Evolutionary conservation across 2,113 vertebrate species (phyloP), one percentile per base, ranked within the genome.

Genomic region (Fregata magnificens): DNA sequence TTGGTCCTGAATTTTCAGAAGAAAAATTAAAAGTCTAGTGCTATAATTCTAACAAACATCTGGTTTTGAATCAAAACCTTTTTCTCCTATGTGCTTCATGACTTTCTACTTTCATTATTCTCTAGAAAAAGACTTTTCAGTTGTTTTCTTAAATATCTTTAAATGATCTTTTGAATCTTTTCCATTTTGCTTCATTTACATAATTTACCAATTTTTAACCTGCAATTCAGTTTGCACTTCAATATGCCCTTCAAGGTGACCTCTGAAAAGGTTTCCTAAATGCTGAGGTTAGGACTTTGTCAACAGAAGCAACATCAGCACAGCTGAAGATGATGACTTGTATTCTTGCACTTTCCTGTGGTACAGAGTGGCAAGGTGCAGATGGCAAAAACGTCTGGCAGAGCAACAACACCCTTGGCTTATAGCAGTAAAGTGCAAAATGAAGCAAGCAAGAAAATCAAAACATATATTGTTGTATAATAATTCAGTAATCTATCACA

Each of bases 181-280:
- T 61, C 55, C 22, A 55, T 89, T 92, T 88, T 67, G 36, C 16
- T 85, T 92, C 13, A 77, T 97, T 91, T 96, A 69, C 56, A 76
- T 95, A 82, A 83, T 86, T 62, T 61, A 72, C 26, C 53, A 32
- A n/a, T 77, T 94, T 77, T 69, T 76, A 93, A 63, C 45, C 62
- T 11, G 71, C 63, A 79, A 72, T 82, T 81, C 62, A 65, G 59
- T 88, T 94, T 95, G 80, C 62, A 78, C 59, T 93, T 93, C 56
- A 86, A 36, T 25, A 55, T 25, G 69, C 49, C 89, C 59, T 88
- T 91, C 81, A 88, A 72, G 65, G 67, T 72, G 74, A 94, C 77
- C 61, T 90, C 85, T 69, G 44, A 44, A 96, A 93, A 93, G 88
- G 90, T 61, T 73, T 93, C 67, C 73, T 82, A 94, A 94, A 83